Conservation (phyloP, 2,113 vertebrate genomes). For the Sterna hirundo region DNA sequence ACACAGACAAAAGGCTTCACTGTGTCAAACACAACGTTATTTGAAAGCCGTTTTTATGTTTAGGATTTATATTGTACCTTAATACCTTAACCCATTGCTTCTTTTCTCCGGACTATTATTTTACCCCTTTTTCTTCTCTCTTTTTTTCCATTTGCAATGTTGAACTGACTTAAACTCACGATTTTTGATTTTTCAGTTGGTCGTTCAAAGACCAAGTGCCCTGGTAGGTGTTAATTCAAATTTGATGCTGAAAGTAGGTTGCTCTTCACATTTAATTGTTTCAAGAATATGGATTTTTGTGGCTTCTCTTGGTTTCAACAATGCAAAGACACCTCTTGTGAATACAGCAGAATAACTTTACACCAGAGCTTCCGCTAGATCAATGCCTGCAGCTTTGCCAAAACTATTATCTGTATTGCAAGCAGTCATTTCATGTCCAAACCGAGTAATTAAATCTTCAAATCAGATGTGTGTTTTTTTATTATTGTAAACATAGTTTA, state of each 20-base stretch:
- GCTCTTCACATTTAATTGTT: not conserved
- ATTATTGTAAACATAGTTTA: not conserved
- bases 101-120: not conserved
- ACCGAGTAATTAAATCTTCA: conserved; percentile 14
- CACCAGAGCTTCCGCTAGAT: not conserved
- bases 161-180: not conserved
- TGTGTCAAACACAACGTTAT: not conserved
- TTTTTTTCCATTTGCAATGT: not conserved
- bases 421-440: conserved; percentile 16
- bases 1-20: not conserved
- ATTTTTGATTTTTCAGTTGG: not conserved
- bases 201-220: not conserved
- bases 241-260: not conserved
- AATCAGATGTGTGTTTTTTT: not conserved
- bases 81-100: not conserved
- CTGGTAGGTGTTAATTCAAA: not conserved
- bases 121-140: not conserved
- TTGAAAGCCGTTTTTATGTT: not conserved
- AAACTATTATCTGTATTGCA: not conserved
- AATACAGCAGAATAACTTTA: not conserved
- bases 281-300: not conserved
- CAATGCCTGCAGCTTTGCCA: not conserved
- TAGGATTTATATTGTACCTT: not conserved
- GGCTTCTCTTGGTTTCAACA: not conserved
- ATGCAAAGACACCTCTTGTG: not conserved